These are phyloP conservation scores for Scaptomyza graminum DNA, from an alignment of 1,140 invertebrate genomes.

Conservation along the genomic window DNA sequence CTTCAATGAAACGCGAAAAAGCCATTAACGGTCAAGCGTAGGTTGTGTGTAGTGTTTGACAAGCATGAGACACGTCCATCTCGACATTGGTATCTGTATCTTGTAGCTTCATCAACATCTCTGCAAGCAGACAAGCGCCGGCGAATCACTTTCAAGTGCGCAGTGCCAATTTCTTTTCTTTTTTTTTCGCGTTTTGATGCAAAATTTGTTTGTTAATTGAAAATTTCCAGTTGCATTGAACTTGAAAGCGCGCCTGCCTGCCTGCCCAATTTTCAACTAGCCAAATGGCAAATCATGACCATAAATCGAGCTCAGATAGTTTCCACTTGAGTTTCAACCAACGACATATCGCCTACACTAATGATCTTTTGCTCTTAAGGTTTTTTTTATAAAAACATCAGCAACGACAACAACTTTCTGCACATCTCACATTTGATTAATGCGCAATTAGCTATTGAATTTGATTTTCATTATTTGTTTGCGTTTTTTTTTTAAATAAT, in stretches of 20 bases:
- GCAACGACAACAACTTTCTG: conserved; percentile 16
- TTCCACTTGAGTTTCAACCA: conserved; percentile 55
- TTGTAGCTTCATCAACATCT: conserved; percentile 2
- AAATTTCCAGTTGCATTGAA: conserved; percentile 74
- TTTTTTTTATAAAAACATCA: background rate
- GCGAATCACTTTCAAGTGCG: conserved; percentile 70
- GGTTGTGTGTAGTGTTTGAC: conserved; percentile 55
- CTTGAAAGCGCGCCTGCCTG: conserved; percentile 59
- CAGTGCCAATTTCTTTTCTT: conserved; percentile 53
- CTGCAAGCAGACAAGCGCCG: conserved; percentile 48
- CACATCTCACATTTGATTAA: conserved; percentile 37
- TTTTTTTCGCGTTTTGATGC: conserved; percentile 38
- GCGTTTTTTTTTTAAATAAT: too few relatives aligned
- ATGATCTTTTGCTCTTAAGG: conserved; percentile 45
- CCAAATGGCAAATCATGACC: conserved; percentile 29
- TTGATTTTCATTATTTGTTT: background rate
- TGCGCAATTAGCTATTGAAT: conserved; percentile 23
- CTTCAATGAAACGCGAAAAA: conserved; percentile 79
- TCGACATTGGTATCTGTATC: conserved; percentile 23
- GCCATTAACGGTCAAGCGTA: conserved; percentile 77
- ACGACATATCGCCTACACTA: conserved; percentile 43
- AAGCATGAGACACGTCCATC: conserved; percentile 37
- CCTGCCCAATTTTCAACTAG: conserved; percentile 25
- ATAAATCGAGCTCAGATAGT: conserved; percentile 52
- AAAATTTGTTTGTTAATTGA: conserved; percentile 52